A percentile compares a stretch with the other conserved stretches of the same genome.
Conservation (phyloP, 2,113 vertebrate species). For the Nicator chloris region DNA sequence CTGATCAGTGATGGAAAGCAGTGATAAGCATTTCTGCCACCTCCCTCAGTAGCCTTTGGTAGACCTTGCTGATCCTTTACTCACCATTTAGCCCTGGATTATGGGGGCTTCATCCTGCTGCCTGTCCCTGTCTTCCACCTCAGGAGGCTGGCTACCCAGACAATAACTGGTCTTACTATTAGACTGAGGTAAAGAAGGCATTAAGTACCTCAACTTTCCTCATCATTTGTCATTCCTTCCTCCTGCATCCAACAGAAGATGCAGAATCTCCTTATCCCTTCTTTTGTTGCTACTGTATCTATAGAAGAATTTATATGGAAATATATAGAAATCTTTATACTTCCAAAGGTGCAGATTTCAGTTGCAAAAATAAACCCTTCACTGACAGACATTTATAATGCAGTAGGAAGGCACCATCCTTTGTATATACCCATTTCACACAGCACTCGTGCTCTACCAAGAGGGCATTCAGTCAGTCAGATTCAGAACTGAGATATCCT, state of each 20-base stretch:
- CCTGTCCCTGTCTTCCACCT: background rate
- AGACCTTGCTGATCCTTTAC: background rate
- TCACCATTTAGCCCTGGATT: background rate
- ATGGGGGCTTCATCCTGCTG: background rate
- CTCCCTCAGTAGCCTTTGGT: background rate
- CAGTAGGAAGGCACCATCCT: background rate
- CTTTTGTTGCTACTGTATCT: background rate
- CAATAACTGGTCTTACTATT: background rate
- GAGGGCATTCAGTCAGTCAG: background rate
- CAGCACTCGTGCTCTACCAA: accelerated
- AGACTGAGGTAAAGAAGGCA: background rate
- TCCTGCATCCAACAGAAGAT: background rate
- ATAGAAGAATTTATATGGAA: background rate
- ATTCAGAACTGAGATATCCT: background rate
- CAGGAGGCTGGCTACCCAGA: background rate
- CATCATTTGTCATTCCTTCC: background rate
- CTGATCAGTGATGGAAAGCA: background rate
- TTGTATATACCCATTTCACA: background rate
- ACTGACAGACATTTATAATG: background rate
- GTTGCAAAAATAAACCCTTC: background rate
- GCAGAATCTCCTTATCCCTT: background rate
- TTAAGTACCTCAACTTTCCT: background rate
- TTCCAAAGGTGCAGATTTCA: background rate
- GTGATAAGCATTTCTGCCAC: background rate
- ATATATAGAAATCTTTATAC: background rate